Base-by-base conservation (phyloP, 2,797 vertebrate species). In the Spheniscus humboldti region DNA sequence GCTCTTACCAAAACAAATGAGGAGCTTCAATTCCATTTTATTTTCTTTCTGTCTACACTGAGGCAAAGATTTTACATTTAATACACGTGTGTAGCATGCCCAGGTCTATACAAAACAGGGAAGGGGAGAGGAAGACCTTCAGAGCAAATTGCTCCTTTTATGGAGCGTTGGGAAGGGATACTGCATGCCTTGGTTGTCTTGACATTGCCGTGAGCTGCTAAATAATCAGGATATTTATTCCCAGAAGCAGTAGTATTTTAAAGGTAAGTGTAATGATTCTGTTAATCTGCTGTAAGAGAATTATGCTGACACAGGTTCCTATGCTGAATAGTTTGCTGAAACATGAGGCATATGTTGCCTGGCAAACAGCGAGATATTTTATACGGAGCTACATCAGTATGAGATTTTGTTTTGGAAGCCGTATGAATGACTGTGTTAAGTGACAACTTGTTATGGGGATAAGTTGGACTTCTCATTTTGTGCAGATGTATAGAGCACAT, bases 131-230 rank as follows among this genome's bases (percentile, higher is more conserved):
- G 41, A 78, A 84, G 63, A 86, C n/a, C 28, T 81, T 64, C 81
- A 62, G 73, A 92, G 41, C 22, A 88, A 90, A 87, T 68, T 73
- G 18, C 39, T 80, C 4, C 25, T 94, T 91, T 81, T 81, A 72
- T 30, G 55, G 52, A 43, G 59, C 77, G 39, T 11, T 86, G 24
- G 57, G 45, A 88, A 86, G 48, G 52, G 33, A 39, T 64, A 10
- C 47, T 30, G 9, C 27, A 10, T 52, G 15, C 52, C 59, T 81
- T 50, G 19, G 31, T 73, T 76, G 53, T 79, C 47, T 78, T 68
- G 56, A 82, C 30, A 24, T 48, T 71, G 33, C 59, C 55, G 30
- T 47, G 59, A 78, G 59, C 43, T 81, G 43, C 71, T 85, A 76
- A 90, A 73, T 79, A 88, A 86, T 78, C 33, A 39, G 0, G 0